Evolutionary conservation across 2,113 vertebrate species (phyloP), one percentile per base, ranked within the genome.

Genomic region (Myocastor coypus): DNA sequence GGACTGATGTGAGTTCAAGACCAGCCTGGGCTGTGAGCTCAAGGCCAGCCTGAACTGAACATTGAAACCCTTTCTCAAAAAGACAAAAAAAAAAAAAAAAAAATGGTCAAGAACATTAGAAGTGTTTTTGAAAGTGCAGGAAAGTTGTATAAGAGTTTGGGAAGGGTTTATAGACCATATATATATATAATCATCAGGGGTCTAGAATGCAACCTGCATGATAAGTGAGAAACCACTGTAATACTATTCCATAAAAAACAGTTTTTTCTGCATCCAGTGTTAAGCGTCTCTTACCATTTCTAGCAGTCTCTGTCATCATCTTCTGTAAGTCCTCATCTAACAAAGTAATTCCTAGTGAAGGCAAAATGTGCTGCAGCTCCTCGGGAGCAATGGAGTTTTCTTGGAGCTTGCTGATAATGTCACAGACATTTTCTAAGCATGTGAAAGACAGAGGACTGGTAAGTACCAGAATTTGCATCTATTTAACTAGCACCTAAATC

Each of bases 251-350:
- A 83, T n/a, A 80, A 77, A 87, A 91, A 42, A 84, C 9, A 30
- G 52, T 66, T 93, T 93, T 77, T 59, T 80, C 63, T 57, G 59
- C 78, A 37, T 42, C 87, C 84, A n/a, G 0, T 77, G 46, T 85
- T 77, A 88, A 34, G 66, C 59, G 59, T 83, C 78, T 87, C 89
- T 97, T 66, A 97, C 97, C 92, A 86, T 94, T 85, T 83, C 57
- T 40, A 64, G 66, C 26, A 80, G 91, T 87, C 8, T 89, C 63
- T 24, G 57, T 20, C 57, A 96, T 59, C 40, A 93, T 78, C 30
- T 96, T 89, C 87, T 96, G 87, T 20, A 97, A 97, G 20, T 93
- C 96, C n/a, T 92, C 57, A 3, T 97, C 96, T 77, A 59, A 94
- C 59, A 96, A 75, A 83, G 22, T 40, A 77, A 97, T 66, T 69